Percentiles rank a stretch among this genome's conserved stretches.
Conservation (phyloP, 2,797 vertebrate species). For the Coregonus sp. region DNA sequence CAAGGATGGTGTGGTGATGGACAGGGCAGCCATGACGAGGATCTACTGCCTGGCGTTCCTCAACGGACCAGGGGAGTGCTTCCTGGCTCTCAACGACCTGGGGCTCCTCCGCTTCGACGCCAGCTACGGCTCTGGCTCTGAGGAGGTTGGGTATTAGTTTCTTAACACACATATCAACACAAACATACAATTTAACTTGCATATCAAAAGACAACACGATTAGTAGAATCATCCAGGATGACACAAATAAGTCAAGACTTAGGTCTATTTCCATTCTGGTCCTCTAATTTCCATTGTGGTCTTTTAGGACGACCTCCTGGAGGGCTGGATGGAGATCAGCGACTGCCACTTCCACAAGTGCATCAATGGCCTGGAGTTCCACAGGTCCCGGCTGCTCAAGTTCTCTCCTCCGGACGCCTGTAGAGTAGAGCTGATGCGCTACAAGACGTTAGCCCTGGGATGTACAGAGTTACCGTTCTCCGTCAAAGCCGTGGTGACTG, state of each 20-base stretch:
- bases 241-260: neutral
- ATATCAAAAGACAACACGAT: neutral
- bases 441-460: slow-evolving; percentile 72
- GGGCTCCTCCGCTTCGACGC: slow-evolving; percentile 80
- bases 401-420: slow-evolving; percentile 88
- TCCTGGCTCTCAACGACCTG: slow-evolving; percentile 90
- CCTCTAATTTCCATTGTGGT: neutral
- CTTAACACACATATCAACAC: neutral
- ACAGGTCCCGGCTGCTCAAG: slow-evolving; percentile 82
- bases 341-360: slow-evolving; percentile 87
- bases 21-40: slow-evolving; percentile 82
- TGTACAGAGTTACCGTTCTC: slow-evolving; percentile 86
- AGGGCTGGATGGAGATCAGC: slow-evolving; percentile 83
- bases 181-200: neutral
- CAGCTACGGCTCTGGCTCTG: slow-evolving; percentile 81
- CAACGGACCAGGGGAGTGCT: slow-evolving; percentile 84
- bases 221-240: neutral
- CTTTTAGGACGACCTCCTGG: slow-evolving; percentile 2
- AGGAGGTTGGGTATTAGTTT: slow-evolving; percentile 55
- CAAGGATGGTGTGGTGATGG: slow-evolving; percentile 73
- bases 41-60: slow-evolving; percentile 90
- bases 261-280: slow-evolving; percentile 59
- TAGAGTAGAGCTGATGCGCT: slow-evolving; percentile 91
- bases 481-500: slow-evolving; percentile 85
- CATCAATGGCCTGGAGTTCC: slow-evolving; percentile 82